A percentile compares a stretch with the other conserved stretches of the same genome.
Evolutionary conservation across 1,140 invertebrate genomes (phyloP).

Genomic region (Rhopalosiphum maidis): DNA sequence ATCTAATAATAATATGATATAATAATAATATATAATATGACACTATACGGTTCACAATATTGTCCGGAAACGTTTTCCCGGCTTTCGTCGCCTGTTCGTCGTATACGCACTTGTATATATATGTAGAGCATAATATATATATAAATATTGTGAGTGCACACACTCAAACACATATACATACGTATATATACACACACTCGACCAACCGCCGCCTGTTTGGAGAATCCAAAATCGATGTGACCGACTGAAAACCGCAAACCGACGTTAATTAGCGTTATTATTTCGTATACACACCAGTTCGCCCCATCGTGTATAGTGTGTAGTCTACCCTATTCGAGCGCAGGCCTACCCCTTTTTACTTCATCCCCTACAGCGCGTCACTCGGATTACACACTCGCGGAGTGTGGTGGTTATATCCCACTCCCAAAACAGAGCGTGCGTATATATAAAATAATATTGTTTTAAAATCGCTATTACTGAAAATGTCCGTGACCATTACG

Average conservation of each 20-base stretch:
- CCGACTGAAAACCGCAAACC: slow-evolving; percentile 39
- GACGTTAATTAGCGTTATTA: slow-evolving; percentile 41
- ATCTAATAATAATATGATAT: not conserved
- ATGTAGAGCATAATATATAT: not conserved
- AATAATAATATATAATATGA: not conserved
- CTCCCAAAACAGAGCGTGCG: not conserved
- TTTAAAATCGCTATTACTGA: not conserved
- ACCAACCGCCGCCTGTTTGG: not conserved
- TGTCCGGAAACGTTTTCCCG: slow-evolving; percentile 32
- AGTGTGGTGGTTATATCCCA: not conserved
- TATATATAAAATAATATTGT: not conserved
- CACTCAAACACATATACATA: not conserved
- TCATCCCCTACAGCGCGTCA: not conserved
- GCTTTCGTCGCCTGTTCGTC: not conserved
- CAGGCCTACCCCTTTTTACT: not conserved
- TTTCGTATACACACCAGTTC: not conserved
- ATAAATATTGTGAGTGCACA: too few species aligned
- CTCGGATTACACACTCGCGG: not conserved
- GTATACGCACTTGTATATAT: not conserved
- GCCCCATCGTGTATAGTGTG: not conserved
- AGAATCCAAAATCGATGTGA: slow-evolving; percentile 34
- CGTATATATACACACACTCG: not conserved
- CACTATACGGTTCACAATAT: not conserved
- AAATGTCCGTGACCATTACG: not conserved
- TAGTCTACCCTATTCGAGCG: not conserved